Conservation (phyloP, 1,140 invertebrate genomes). For the Diabrotica virgifera region DNA sequence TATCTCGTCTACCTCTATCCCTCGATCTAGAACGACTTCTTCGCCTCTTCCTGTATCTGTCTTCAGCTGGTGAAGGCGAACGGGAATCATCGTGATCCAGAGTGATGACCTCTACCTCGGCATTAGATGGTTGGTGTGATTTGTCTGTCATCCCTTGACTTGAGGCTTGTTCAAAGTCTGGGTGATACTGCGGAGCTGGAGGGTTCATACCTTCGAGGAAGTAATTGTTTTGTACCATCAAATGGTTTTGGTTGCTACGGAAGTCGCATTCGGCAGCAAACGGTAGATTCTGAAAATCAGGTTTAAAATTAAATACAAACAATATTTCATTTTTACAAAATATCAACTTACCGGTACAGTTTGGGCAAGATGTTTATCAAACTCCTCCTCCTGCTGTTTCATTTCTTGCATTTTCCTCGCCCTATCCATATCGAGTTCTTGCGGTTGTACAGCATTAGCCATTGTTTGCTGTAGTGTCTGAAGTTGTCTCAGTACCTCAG, state of each 20-base stretch:
- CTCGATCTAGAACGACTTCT: constrained; percentile 54
- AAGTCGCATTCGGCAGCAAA: constrained; percentile 68
- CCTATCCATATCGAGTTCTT: constrained; percentile 68
- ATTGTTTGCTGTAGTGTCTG: constrained; percentile 59
- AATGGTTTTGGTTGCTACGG: constrained; percentile 48
- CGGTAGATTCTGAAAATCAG: constrained; percentile 55
- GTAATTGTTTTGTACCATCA: constrained; percentile 2
- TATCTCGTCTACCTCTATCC: constrained; percentile 42
- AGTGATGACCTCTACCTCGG: constrained; percentile 53
- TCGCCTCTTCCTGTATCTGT: constrained; percentile 51
- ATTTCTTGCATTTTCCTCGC: constrained; percentile 67
- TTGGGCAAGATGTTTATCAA: constrained; percentile 74
- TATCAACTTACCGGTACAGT: constrained; percentile 58
- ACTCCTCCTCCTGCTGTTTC: constrained; percentile 74
- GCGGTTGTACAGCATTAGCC: constrained; percentile 43
- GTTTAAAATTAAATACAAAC: not conserved
- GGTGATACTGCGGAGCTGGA: constrained; percentile 30
- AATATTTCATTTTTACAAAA: constrained; percentile 4
- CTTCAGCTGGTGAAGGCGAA: constrained; percentile 57
- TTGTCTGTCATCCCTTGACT: constrained; percentile 49
- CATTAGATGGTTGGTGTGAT: constrained; percentile 33
- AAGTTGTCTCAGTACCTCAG: constrained; percentile 70
- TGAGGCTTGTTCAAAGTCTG: constrained; percentile 52
- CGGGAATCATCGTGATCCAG: constrained; percentile 55
- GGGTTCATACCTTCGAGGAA: constrained; percentile 30